Evolutionary conservation across 2,797 vertebrate genomes (phyloP), one percentile per base, ranked within the genome.

Genomic region (Clarias pachynema): DNA sequence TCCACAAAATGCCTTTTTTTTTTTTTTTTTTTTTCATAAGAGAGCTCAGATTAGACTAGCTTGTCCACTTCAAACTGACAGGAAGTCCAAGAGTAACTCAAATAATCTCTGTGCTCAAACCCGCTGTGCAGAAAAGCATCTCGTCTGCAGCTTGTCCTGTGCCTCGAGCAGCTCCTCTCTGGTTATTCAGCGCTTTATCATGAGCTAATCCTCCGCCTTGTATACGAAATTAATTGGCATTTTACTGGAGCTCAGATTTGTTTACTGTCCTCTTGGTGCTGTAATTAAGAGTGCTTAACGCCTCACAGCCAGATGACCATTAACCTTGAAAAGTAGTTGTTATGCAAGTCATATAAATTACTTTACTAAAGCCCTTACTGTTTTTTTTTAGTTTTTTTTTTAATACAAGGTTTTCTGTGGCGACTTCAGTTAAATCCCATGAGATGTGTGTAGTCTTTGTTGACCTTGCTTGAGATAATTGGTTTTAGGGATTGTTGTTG

Each of bases 221-320:
- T 8, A 15, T 18, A 22, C 14, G 37, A 65, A 75, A 63, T 34
- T 16, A 75, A 84, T 22, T 74, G 57, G 18, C 37, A 10, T 84
- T 65, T 53, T 37, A 57, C 3, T 60, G 40, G 12, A 57, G 62
- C 73, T 59, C 62, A 14, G 69, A 10, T n/a, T 59, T 83, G 82
- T 74, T 65, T 84, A 77, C 62, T 57, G 62, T 68, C 73, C 82
- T 31, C 40, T 69, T 7, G 10, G 66, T 31, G 66, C 16, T 66
- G 16, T 63, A 22, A 63, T 80, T 85, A 37, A 63, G n/a, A 44
- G 72, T 37, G 34, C 57, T 80, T 80, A 49, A 49, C 2, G n/a
- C 75, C 18, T 60, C 29, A 12, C 56, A 37, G 22, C 73, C 26
- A 7, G 18, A 49, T 57, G 26, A 56, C 20, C 73, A 8, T 44